These are phyloP conservation scores for Aphelenchoides fujianensis DNA, from an alignment of 1,140 invertebrate species.

Conservation along the genomic window DNA sequence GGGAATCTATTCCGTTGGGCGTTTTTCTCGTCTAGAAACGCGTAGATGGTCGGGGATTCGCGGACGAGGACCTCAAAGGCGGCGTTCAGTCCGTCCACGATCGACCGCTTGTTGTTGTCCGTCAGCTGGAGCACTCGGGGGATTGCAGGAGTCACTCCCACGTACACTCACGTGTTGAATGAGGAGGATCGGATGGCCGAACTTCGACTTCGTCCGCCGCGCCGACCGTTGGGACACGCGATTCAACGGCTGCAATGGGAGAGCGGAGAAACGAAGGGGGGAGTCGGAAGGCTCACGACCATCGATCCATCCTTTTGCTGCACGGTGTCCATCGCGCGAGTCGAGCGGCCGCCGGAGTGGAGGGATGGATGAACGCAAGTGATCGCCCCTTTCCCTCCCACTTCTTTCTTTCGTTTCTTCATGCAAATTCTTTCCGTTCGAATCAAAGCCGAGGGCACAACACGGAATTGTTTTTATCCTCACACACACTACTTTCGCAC, in stretches of 20 bases:
- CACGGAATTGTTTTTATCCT: no score
- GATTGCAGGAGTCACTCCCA: neutral
- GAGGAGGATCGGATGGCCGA: conserved; percentile 14
- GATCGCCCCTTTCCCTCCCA: no score
- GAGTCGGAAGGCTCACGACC: no score
- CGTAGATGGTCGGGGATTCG: conserved; percentile 21
- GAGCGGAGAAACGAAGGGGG: no score
- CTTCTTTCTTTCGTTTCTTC: no score
- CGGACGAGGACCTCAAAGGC: conserved; percentile 7
- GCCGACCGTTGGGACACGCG: conserved; percentile 9
- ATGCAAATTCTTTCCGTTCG: no score
- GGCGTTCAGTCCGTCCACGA: conserved; percentile 9
- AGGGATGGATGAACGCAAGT: no score
- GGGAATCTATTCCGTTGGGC: conserved; percentile 12
- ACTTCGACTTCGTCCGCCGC: neutral
- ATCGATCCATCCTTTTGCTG: neutral
- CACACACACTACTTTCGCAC: neutral
- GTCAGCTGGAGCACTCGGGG: conserved; percentile 18
- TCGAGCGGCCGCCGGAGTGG: no score
- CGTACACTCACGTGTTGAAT: neutral
- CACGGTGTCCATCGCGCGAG: conserved; percentile 1
- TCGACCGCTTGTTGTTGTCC: neutral
- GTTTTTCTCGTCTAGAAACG: conserved; percentile 19
- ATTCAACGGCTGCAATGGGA: neutral
- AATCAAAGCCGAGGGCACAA: no score